Base-by-base conservation (phyloP, 2,888 invertebrate genomes). In the Tanypteryx hageni region DNA sequence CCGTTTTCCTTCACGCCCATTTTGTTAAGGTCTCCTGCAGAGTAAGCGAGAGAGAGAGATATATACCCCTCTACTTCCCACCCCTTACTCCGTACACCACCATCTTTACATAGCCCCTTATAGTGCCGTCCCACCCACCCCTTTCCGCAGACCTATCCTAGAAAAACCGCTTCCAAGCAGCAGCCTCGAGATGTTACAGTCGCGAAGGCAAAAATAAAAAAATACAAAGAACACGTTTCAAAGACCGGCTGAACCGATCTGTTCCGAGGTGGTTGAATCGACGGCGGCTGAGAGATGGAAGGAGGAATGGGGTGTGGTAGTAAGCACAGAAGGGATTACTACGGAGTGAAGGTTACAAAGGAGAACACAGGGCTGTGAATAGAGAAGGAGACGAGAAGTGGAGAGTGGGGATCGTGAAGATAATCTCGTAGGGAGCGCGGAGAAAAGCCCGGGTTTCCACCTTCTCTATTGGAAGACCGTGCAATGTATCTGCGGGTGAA, bases 1-100 rank as follows among this genome's bases (percentile, higher is more conserved):
- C 86, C 86, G 82, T 27, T 59, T 61, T 61, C 61, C 44, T 64
- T 22, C 31, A 61, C 11, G 31, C 89, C 89, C 64, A 64, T 89
- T 89, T 64, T 22, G 64, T 89, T 64, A 68, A 89, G 64, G 56
- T n/a, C 89, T 89, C 89, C 64, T 44, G 89, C 59, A 31, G 92
- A 81, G 93, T 10, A 83, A 57, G 92, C 22, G 81, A 92, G 56
- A 57, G 82, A 27, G 44, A 68, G 83, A 59, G 59, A 92, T 59
- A 58, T 57, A 59, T 68, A 57, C 92, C 64, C 89, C 92, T 27
- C 81, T 92, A 76, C 76, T 31, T 58, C 61, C 27, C 58, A 68
- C 59, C 18, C 4, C 58, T 58, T n/a, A n/a, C n/a, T n/a, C 57
- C n/a, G 56, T 44, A 22, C 18, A 11, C 56, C 16, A 11, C 61